phyloP scores from a whole-genome alignment of 2,888 invertebrate species.

The Patella ulyssiponensis region DNA sequence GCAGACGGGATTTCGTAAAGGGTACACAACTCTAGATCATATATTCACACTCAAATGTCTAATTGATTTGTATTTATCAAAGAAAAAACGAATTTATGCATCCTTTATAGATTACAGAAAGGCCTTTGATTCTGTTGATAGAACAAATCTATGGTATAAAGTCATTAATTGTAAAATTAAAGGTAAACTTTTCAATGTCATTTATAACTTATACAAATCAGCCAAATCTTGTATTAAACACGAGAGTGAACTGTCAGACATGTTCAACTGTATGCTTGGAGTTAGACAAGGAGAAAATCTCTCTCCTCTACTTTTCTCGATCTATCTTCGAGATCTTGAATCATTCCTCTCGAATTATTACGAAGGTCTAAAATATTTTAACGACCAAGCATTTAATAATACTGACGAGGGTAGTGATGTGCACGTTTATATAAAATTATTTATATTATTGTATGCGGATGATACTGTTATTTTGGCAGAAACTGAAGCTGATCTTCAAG shows the following conservation, averaged over 20 bases:
- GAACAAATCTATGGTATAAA: slow-evolving; percentile 20
- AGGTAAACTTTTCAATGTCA: slow-evolving; percentile 7
- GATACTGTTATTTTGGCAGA: slow-evolving; percentile 32
- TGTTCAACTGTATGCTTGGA: neutral
- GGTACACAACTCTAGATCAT: slow-evolving; percentile 11
- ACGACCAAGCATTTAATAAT: neutral
- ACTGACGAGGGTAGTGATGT: neutral
- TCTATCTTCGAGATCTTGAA: neutral
- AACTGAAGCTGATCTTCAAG: no score
- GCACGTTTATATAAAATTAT: slow-evolving; percentile 19
- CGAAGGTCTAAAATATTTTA: neutral
- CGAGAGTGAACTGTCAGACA: neutral
- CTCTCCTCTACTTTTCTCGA: neutral
- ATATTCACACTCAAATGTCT: slow-evolving; percentile 16
- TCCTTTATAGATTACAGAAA: slow-evolving; percentile 1
- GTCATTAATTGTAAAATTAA: neutral
- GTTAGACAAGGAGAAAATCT: slow-evolving; percentile 10
- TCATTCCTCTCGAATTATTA: neutral
- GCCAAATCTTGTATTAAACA: neutral
- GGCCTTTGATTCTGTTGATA: slow-evolving; percentile 18
- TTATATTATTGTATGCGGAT: slow-evolving; percentile 30
- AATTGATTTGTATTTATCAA: slow-evolving; percentile 2
- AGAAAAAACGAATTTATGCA: slow-evolving; percentile 13
- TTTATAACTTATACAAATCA: neutral
- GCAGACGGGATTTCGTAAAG: slow-evolving; percentile 7